These are phyloP conservation scores for Enteromius thamalakanensis DNA, from an alignment of 2,797 vertebrate species.

Conservation along the genomic window DNA sequence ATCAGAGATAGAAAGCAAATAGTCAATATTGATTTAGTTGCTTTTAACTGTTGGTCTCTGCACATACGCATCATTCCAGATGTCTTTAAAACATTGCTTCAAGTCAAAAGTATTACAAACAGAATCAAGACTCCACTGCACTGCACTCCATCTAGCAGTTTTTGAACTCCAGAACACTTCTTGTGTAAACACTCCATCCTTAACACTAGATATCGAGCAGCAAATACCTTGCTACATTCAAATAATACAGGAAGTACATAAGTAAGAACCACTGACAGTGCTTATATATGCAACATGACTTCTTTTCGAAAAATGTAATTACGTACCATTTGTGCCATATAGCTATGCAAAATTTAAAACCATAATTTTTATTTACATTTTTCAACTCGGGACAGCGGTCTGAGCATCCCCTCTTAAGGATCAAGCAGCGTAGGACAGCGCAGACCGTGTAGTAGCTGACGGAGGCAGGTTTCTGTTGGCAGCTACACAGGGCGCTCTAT, in stretches of 20 bases:
- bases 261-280: background rate
- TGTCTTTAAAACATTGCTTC: background rate
- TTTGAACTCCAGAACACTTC: background rate
- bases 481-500: constrained; percentile 35
- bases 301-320: background rate
- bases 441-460: constrained; percentile 23
- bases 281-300: constrained; percentile 16
- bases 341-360: background rate
- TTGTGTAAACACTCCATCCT: background rate
- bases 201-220: constrained; percentile 2
- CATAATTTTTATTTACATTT: constrained; percentile 24
- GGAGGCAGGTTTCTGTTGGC: constrained; percentile 39
- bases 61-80: background rate
- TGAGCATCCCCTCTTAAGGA: constrained; percentile 1
- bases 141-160: background rate
- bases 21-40: background rate
- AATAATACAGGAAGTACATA: constrained; percentile 6
- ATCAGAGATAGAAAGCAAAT: background rate
- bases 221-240: background rate
- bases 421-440: constrained; percentile 1
- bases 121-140: background rate
- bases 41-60: background rate
- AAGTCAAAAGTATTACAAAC: background rate
- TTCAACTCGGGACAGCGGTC: constrained; percentile 7
- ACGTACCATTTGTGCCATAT: background rate